phyloP scores from a whole-genome alignment of 2,113 vertebrate genomes.

The Strigops habroptila region DNA sequence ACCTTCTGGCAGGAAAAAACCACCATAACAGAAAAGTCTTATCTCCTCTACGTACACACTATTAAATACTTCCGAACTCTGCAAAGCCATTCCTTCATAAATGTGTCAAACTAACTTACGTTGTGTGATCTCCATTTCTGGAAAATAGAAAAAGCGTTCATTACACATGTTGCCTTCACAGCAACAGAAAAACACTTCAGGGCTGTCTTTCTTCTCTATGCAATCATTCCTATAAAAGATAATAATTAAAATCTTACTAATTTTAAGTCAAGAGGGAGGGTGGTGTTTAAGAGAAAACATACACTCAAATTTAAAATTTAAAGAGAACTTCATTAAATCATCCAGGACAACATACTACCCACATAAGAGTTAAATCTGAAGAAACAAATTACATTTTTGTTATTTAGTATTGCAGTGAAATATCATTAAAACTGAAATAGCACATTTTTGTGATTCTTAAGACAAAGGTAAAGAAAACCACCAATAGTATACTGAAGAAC shows the following conservation, averaged over 20 bases:
- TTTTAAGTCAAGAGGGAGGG: not conserved
- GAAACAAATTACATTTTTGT: rapidly evolving
- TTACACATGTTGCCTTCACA: slow-evolving; percentile 98
- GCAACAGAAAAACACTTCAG: slow-evolving; percentile 98
- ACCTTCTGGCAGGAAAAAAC: not conserved
- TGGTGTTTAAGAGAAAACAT: not conserved
- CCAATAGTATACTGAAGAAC: not conserved
- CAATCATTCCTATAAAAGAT: slow-evolving; percentile 84
- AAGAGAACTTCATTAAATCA: rapidly evolving
- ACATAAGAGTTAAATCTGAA: not conserved
- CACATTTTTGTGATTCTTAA: not conserved
- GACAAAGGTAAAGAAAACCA: not conserved
- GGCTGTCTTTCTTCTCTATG: slow-evolving; percentile 93
- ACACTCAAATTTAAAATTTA: rapidly evolving
- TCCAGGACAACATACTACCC: rapidly evolving
- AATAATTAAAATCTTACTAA: not conserved
- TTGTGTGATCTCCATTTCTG: slow-evolving; percentile 80
- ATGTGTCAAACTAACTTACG: slow-evolving; percentile 67
- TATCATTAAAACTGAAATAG: not conserved
- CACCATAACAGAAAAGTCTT: not conserved
- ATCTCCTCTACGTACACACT: not conserved
- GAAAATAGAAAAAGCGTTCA: slow-evolving; percentile 90
- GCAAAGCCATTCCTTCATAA: not conserved
- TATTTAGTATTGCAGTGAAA: not conserved
- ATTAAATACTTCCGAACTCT: not conserved